Conservation (phyloP, 2,888 invertebrate genomes). For the Standfussiana lucernea region DNA sequence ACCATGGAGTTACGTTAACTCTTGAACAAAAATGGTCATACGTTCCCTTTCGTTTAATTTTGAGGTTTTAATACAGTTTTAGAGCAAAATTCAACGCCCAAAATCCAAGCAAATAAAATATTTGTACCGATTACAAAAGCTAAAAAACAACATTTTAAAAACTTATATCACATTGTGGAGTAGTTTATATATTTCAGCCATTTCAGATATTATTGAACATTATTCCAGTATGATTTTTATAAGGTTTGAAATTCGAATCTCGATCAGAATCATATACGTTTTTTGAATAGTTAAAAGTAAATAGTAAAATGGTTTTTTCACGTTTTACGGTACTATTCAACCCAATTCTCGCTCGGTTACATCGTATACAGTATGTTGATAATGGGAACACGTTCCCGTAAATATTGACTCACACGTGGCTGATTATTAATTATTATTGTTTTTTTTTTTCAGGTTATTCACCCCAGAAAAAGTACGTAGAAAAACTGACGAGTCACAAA, state of each 20-base stretch:
- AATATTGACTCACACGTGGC: no score
- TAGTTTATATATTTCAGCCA: not conserved
- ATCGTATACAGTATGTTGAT: no score
- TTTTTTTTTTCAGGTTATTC: constrained; percentile 82
- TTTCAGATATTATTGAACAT: constrained; percentile 5
- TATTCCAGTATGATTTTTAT: no score
- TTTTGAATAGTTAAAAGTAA: no score
- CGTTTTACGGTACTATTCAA: no score
- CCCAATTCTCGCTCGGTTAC: no score
- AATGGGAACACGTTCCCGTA: no score
- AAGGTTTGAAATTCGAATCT: no score
- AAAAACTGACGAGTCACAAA: constrained; percentile 74
- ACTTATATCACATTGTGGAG: not conserved
- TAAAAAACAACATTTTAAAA: not conserved
- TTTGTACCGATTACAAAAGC: no score
- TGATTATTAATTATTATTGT: not conserved
- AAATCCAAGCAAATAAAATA: not conserved
- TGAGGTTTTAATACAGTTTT: no score
- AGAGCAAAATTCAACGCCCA: not conserved
- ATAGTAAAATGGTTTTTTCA: no score
- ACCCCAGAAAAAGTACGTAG: constrained; percentile 85
- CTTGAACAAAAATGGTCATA: not conserved
- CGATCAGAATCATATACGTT: no score
- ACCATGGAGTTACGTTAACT: not conserved
- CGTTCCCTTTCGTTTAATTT: not conserved